Conservation (phyloP, 2,113 vertebrate genomes). For the Elephas maximus region DNA sequence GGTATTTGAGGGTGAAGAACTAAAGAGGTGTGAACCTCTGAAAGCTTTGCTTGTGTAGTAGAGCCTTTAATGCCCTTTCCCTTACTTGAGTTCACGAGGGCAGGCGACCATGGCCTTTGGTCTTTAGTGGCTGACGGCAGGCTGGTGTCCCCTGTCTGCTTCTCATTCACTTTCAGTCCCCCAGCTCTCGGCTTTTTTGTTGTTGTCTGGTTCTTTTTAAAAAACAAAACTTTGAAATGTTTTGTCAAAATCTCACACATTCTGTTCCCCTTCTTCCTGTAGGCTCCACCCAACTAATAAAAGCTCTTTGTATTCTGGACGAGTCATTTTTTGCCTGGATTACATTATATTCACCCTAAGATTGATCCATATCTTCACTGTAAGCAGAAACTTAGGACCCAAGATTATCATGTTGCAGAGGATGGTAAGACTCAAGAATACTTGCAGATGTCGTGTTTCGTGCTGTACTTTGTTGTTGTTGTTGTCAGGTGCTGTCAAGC, state of each 20-base stretch:
- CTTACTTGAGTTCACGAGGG: fast-evolving
- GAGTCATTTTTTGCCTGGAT: constrained; percentile 96
- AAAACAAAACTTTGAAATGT: background rate
- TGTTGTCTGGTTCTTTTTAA: background rate
- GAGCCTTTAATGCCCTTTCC: background rate
- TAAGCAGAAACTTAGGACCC: constrained; percentile 96
- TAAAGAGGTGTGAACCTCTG: fast-evolving
- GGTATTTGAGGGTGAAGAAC: background rate
- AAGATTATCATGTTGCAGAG: constrained; percentile 98
- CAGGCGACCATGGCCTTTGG: background rate
- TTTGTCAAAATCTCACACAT: background rate
- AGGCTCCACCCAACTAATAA: constrained; percentile 89
- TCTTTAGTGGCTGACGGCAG: background rate
- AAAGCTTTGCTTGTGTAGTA: background rate
- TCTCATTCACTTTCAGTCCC: too few species aligned
- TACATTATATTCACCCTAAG: constrained; percentile 98
- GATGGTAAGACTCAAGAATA: constrained; percentile 91
- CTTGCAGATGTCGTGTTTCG: fast-evolving
- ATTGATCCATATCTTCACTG: constrained; percentile 98
- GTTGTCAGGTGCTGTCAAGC: background rate
- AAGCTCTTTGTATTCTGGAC: constrained; percentile 92
- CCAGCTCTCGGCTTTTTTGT: background rate
- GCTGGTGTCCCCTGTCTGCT: fast-evolving
- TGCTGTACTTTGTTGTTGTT: background rate
- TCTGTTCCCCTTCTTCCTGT: constrained; percentile 32